Conservation (phyloP, 2,113 vertebrate genomes). For the Scolopax mira region DNA sequence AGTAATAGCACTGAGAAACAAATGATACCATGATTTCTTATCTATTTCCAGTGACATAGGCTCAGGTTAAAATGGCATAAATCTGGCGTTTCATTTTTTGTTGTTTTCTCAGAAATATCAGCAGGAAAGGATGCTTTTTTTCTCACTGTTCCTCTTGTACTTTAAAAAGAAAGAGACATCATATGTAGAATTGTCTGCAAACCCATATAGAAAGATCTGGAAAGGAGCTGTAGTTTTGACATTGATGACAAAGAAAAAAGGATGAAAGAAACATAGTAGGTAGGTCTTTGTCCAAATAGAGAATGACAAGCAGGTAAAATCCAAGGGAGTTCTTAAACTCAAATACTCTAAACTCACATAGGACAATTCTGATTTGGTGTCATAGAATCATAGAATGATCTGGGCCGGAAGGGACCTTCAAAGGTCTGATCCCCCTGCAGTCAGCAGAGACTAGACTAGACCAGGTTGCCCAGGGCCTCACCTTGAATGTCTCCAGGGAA, state of each 20-base stretch:
- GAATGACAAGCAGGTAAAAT: neutral
- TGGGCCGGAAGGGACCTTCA: no score
- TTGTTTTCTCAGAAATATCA: neutral
- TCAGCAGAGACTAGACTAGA: no score
- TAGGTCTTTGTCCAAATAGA: neutral
- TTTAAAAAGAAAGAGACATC: neutral
- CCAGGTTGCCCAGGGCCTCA: no score
- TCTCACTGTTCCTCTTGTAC: neutral
- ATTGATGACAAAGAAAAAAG: neutral
- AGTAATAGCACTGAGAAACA: neutral
- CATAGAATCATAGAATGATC: no score
- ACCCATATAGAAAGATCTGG: neutral
- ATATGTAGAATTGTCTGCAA: neutral
- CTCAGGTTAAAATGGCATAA: constrained; percentile 1
- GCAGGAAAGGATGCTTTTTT: neutral
- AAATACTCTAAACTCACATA: neutral
- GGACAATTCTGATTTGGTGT: neutral
- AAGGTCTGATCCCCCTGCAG: no score
- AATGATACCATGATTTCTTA: neutral
- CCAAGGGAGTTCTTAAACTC: neutral
- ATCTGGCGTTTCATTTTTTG: neutral
- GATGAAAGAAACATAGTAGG: neutral
- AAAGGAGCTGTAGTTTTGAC: neutral
- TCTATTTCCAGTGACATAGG: neutral
- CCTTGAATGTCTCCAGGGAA: no score